Base-by-base conservation (phyloP, 2,797 vertebrate species). In the Chrysocyon brachyurus region DNA sequence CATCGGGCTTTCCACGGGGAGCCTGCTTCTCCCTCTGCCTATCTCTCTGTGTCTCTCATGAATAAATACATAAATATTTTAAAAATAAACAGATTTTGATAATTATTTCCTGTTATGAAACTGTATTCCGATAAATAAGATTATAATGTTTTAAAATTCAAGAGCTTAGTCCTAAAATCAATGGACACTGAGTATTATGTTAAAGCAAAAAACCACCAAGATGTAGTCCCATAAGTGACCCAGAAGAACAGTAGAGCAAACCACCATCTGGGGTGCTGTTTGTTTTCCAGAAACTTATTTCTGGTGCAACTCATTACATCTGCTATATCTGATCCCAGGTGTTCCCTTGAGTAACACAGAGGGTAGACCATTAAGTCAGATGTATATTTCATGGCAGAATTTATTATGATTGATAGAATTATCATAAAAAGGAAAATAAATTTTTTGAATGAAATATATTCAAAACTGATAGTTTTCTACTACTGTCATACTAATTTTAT, bases 111-210 rank as follows among this genome's bases (percentile, higher is more conserved):
- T 75, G 1, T 88, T 88, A 61, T 9, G 59, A 89, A 92, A 85
- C 2, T 26, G 12, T 89, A 87, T 87, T 84, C 26, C 40, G 24
- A 82, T 72, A n/a, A 75, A 77, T 70, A 89, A 36, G 36, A 93
- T 93, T n/a, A 17, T 19, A 85, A 64, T 75, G 6, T 3, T 96
- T 91, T 89, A 77, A 96, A 94, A 91, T 54, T 66, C 4, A 89
- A 93, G 70, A 86, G n/a, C 10, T 84, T 85, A 31, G 59, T 81
- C 46, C 16, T n/a, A 89, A 61, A 86, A 85, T 40, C 84, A 90
- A 26, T 40, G 24, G n/a, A 26, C n/a, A 40, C 0, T 10, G 46
- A 91, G 36, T 33, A 70, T 40, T 49, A 87, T 31, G 61, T 63
- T 61, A 91, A 63, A 52, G 17, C 52, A 68, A 26, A 75, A 96